Base-by-base conservation (phyloP, 2,113 vertebrate species). In the human (Homo sapiens) region DNA sequence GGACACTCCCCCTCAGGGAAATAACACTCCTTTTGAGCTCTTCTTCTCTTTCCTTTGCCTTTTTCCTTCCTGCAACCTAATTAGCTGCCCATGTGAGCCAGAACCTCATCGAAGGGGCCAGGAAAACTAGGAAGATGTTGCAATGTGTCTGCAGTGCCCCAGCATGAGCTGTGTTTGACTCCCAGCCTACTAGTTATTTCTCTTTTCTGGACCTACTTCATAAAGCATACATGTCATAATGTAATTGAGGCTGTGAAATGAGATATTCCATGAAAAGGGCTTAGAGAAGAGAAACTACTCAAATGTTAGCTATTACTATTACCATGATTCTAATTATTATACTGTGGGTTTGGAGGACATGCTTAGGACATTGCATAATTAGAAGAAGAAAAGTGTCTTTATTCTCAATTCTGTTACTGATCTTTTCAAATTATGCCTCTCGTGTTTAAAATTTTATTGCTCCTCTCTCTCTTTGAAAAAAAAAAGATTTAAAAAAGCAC, bases 201-300 rank as follows among this genome's bases (percentile, higher is more conserved):
- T 93, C 23, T 45, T 89, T 59, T 78, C 90, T 94, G 87, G 95
- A 88, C 25, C 89, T 48, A 25, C 30, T 85, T 89, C 18, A 8
- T 45, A 18, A 87, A 87, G 83, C 45, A 2, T 35, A 32, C 35
- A 5, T 0, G 5, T 38, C 61, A n/a, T 38, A 52, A 30, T 76
- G 84, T 59, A 85, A 81, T 17, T 45, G 59, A 70, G 50, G 43
- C 52, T 55, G 11, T 72, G 17, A 88, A 96, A 72, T 50, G 43
- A 70, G 48, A 50, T 38, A 30, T 11, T 78, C 18, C 23, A 18
- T 66, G 43, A 81, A 83, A 88, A 89, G 38, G 50, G 38, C 43
- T 81, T 90, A 93, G 73, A 52, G 16, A 73, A 89, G 73, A 82
- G 61, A 93, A 92, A 90, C 72, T 25, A 38, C 64, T 94, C 80